phyloP scores from a whole-genome alignment of 2,888 invertebrate genomes.

The Dryococelus australis region DNA sequence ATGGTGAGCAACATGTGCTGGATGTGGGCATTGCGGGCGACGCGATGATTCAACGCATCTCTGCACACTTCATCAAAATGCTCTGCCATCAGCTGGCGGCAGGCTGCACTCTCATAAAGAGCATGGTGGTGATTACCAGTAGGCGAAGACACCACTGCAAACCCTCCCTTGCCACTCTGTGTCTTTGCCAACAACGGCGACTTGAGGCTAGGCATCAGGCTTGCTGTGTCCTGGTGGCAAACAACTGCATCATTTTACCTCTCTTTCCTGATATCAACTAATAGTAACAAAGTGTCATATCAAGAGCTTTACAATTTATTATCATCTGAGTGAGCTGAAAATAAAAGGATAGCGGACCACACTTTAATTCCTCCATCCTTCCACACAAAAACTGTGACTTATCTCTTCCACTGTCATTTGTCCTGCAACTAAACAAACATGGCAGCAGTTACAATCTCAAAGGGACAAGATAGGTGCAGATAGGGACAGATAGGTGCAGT shows the following conservation, averaged over 20 bases:
- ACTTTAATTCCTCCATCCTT: too few species aligned
- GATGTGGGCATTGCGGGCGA: constrained; percentile 77
- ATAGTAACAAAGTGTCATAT: background rate
- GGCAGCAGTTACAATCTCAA: too few species aligned
- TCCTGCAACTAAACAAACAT: too few species aligned
- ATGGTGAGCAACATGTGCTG: constrained; percentile 88
- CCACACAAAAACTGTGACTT: too few species aligned
- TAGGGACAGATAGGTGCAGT: too few species aligned
- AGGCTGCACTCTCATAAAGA: constrained; percentile 86
- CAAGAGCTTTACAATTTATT: too few species aligned
- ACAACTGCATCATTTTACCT: constrained; percentile 55
- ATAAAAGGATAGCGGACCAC: too few species aligned
- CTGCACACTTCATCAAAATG: constrained; percentile 82
- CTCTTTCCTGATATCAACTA: background rate
- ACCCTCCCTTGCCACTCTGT: constrained; percentile 43
- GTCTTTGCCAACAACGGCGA: constrained; percentile 65
- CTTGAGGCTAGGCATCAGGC: constrained; percentile 66
- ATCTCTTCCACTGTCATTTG: too few species aligned
- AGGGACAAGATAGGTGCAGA: too few species aligned
- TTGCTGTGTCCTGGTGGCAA: constrained; percentile 59
- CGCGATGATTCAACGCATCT: constrained; percentile 80
- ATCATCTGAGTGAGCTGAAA: too few species aligned
- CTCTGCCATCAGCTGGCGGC: constrained; percentile 80
- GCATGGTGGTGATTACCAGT: constrained; percentile 51
- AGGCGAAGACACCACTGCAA: constrained; percentile 37